Evolutionary conservation across 2,888 invertebrate species (phyloP).

Genomic region (Lissonota sp.): DNA sequence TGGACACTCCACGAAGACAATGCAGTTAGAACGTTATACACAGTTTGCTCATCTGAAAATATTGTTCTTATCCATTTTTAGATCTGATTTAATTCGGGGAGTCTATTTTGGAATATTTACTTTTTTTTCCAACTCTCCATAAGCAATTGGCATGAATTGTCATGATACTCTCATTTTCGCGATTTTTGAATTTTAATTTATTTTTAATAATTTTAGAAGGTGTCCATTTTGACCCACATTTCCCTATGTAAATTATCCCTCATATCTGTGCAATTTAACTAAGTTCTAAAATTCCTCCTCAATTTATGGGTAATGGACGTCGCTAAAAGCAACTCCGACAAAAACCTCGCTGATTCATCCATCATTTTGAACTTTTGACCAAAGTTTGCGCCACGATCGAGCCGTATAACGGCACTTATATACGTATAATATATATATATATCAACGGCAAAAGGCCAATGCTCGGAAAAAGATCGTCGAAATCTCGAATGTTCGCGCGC

Average conservation of each 20-base stretch:
- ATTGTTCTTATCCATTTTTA: no score
- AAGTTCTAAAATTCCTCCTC: conserved; percentile 11
- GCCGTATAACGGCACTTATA: not conserved
- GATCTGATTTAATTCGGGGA: no score
- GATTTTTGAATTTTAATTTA: no score
- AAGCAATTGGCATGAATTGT: no score
- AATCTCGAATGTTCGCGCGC: conserved; percentile 23
- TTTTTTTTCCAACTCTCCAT: no score
- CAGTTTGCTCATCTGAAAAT: no score
- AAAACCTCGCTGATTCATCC: conserved; percentile 34
- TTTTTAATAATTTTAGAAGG: conserved; percentile 10
- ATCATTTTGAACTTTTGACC: conserved; percentile 33
- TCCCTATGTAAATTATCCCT: not conserved
- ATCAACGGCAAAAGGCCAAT: not conserved
- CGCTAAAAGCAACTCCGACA: not conserved
- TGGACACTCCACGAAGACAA: not conserved
- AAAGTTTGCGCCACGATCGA: conserved; percentile 17
- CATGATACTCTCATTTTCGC: no score
- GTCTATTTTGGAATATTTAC: no score
- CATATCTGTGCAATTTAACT: conserved; percentile 10
- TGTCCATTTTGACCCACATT: not conserved
- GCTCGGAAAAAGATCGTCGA: conserved; percentile 35
- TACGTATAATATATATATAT: not conserved
- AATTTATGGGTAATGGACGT: not conserved
- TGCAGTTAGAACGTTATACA: not conserved